A percentile compares a stretch with the other conserved stretches of the same genome.
These are phyloP conservation scores for Calidris pugnax DNA, from an alignment of 2,113 vertebrate species.

Conservation along the genomic window DNA sequence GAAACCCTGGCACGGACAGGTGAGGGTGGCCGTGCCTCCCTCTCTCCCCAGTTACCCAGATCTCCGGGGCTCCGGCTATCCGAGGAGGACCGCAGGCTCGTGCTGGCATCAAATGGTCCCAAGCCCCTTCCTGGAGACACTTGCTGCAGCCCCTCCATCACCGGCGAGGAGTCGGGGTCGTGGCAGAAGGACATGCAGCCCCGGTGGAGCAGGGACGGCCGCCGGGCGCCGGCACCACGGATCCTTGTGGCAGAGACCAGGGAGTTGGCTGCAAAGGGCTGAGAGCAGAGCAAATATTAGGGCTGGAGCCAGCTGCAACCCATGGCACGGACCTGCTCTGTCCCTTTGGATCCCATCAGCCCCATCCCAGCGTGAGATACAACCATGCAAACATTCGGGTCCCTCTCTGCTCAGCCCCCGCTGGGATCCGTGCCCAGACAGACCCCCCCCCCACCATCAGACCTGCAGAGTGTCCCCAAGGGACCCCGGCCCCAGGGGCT, in stretches of 20 bases:
- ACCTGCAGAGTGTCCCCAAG: neutral
- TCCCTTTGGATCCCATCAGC: neutral
- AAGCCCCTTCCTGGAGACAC: neutral
- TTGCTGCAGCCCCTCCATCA: neutral
- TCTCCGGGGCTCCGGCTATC: conserved; percentile 84
- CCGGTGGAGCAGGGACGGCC: conserved; percentile 73
- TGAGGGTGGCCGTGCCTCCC: fast-evolving
- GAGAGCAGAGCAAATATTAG: neutral
- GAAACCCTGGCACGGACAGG: fast-evolving
- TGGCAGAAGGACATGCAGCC: conserved; percentile 57
- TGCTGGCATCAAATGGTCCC: neutral
- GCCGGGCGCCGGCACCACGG: conserved; percentile 55
- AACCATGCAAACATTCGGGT: fast-evolving
- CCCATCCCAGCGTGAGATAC: fast-evolving
- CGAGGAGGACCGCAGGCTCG: conserved; percentile 69
- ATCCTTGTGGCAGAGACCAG: conserved; percentile 66
- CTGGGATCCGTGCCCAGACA: neutral
- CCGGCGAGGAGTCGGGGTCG: neutral
- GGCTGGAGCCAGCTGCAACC: neutral
- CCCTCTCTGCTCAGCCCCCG: neutral
- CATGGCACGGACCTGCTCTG: neutral
- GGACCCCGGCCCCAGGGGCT: neutral
- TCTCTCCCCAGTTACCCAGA: conserved; percentile 67
- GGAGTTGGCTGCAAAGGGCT: neutral
- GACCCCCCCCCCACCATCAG: neutral